Evolutionary conservation across 2,797 vertebrate genomes (phyloP), one percentile per base, ranked within the genome.

Genomic region (Clarias fuscus): DNA sequence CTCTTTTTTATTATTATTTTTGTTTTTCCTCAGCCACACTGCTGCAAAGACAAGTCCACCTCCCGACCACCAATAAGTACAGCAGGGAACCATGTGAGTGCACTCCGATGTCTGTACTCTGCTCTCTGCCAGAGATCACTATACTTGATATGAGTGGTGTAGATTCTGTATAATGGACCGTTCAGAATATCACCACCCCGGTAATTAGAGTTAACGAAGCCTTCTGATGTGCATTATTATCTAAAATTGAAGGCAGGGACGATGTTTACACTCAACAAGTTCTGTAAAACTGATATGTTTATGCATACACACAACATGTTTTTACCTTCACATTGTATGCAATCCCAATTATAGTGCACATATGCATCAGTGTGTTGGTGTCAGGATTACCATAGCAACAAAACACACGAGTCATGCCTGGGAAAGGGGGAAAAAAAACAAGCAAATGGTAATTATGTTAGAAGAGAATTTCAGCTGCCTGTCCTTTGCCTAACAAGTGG

Each of bases 41-140:
- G 84, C 81, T 95, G 91, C 95, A 96, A 91, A 94, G 94, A 40
- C 95, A 95, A 89, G 93, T 93, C 61, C 96, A 96, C 85, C 94
- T 95, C 82, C 96, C 96, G 75, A 96, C 94, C 83, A 95, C 95
- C 11, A 95, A 96, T 92, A 96, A 95, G 76, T 96, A 94, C 93
- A 96, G 96, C 92, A 93, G 96, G 91, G 96, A 96, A 88, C 96
- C 96, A 85, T 78, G 96, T 96, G 84, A 95, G 96, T 92, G 71
- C 43, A 24, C 79, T 14, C 20, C 2, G 14, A 48, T 40, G 37
- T 77, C 27, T 68, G 82, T 79, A 27, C 8, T 20, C 43, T 77
- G 58, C n/a, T 33, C 22, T 37, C 27, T 37, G 5, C 18, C 4
- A 77, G 2, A 5, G 27, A 59, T 33, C 18, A 13, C 30, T 33